Percentiles rank a stretch among this genome's conserved stretches.
Conservation (phyloP, 2,888 invertebrate species). For the Chymomyza procnemis region DNA sequence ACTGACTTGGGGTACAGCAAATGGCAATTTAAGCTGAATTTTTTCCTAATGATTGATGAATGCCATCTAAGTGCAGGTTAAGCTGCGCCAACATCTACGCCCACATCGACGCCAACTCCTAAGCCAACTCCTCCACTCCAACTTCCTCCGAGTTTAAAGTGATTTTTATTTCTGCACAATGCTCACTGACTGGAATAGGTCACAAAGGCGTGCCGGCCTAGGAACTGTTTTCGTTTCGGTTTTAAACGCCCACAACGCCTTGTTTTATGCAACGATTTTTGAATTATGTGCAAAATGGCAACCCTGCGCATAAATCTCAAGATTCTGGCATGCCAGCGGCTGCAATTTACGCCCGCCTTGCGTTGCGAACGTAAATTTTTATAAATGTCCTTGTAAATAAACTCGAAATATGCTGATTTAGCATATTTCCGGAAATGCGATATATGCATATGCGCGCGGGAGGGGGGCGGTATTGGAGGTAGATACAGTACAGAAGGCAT, state of each 20-base stretch:
- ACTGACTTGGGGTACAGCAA: slow-evolving; percentile 10
- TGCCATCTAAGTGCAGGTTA: background rate
- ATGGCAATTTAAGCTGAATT: background rate
- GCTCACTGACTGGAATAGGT: background rate
- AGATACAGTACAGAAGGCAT: too few relatives aligned
- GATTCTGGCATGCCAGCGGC: slow-evolving; percentile 62
- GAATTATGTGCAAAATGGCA: slow-evolving; percentile 60
- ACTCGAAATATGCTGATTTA: slow-evolving; percentile 72
- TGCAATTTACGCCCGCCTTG: slow-evolving; percentile 64
- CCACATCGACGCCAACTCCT: too few relatives aligned
- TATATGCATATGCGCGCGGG: slow-evolving; percentile 49
- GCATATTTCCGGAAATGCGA: slow-evolving; percentile 59
- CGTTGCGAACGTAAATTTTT: slow-evolving; percentile 63
- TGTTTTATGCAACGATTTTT: slow-evolving; percentile 52
- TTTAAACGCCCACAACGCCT: slow-evolving; percentile 19
- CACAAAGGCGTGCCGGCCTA: background rate
- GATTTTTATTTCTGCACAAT: background rate
- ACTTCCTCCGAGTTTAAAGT: background rate
- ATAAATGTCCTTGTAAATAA: slow-evolving; percentile 73
- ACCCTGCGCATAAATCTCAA: slow-evolving; percentile 60
- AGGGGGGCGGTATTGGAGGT: too few relatives aligned
- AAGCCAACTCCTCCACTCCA: too few relatives aligned
- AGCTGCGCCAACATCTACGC: too few relatives aligned
- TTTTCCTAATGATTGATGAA: background rate
- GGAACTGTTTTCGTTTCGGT: too few relatives aligned